Conservation (phyloP, 2,888 invertebrate genomes). For the Spilarctia lutea region DNA sequence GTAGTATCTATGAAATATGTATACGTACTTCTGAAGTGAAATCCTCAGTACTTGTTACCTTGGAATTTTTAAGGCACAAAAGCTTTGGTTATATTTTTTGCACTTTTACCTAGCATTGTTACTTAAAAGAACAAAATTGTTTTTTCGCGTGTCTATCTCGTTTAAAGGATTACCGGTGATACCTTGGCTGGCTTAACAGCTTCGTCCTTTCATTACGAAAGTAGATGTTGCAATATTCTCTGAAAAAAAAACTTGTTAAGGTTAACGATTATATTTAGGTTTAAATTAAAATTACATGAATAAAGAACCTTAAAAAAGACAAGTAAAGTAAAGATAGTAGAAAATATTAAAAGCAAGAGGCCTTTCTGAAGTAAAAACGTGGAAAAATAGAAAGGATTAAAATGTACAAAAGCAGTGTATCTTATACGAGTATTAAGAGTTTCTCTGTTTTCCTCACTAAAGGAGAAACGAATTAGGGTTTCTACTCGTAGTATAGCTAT, state of each 20-base stretch:
- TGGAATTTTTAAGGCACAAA: constrained; percentile 55
- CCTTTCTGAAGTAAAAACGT: not conserved
- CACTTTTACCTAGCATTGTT: constrained; percentile 57
- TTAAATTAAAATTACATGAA: constrained; percentile 8
- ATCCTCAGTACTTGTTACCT: constrained; percentile 64
- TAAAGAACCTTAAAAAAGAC: not conserved
- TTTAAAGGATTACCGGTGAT: constrained; percentile 42
- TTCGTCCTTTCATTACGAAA: constrained; percentile 16
- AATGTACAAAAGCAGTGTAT: not conserved
- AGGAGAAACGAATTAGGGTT: not conserved
- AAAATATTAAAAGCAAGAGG: constrained; percentile 2
- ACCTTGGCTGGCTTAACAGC: constrained; percentile 20
- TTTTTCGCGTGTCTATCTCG: constrained; percentile 38
- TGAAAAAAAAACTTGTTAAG: constrained; percentile 11
- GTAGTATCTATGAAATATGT: constrained; percentile 51
- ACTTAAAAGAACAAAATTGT: constrained; percentile 59
- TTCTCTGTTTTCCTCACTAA: not conserved
- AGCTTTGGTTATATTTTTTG: constrained; percentile 60
- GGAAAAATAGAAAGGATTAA: not conserved
- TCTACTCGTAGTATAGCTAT: not conserved
- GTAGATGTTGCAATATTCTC: constrained; percentile 5
- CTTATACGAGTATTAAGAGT: not conserved
- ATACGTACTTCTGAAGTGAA: constrained; percentile 54
- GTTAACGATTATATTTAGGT: constrained; percentile 11
- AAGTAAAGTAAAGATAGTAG: not conserved